phyloP scores from a whole-genome alignment of 2,113 vertebrate genomes.

The Thinocorus orbignyianus region DNA sequence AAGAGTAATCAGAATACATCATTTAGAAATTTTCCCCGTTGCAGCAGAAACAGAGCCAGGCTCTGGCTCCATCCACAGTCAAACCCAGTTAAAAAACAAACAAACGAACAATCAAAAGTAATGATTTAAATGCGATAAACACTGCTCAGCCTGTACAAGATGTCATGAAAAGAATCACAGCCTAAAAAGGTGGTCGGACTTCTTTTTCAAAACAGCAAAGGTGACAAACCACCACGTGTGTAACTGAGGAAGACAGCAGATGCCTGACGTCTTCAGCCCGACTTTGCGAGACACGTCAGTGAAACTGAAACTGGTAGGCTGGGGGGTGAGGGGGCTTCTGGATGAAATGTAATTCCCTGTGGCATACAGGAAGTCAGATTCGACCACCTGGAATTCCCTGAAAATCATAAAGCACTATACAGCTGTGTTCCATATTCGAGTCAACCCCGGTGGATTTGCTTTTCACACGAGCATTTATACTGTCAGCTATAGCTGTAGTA shows the following conservation, averaged over 20 bases:
- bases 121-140: conserved; percentile 6
- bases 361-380: conserved; percentile 14
- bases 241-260: not conserved
- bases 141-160: conserved; percentile 29
- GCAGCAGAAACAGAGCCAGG: conserved; percentile 63
- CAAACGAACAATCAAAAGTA: not conserved
- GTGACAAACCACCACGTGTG: not conserved
- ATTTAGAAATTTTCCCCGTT: conserved; percentile 29
- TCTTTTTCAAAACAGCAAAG: not conserved
- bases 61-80: conserved; percentile 56
- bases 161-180: not conserved
- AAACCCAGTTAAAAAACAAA: conserved; percentile 11
- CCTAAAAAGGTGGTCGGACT: not conserved
- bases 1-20: conserved; percentile 50
- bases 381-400: conserved; percentile 44
- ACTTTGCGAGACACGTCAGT: not conserved
- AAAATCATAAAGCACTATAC: conserved; percentile 29
- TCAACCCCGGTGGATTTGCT: not conserved
- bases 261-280: not conserved
- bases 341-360: conserved; percentile 32
- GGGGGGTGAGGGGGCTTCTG: conserved; percentile 7
- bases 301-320: not conserved
- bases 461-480: not conserved
- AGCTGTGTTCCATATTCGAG: not conserved
- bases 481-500: not conserved